Conservation (phyloP, 2,888 invertebrate genomes). For the Sphaerophoria taeniata region DNA sequence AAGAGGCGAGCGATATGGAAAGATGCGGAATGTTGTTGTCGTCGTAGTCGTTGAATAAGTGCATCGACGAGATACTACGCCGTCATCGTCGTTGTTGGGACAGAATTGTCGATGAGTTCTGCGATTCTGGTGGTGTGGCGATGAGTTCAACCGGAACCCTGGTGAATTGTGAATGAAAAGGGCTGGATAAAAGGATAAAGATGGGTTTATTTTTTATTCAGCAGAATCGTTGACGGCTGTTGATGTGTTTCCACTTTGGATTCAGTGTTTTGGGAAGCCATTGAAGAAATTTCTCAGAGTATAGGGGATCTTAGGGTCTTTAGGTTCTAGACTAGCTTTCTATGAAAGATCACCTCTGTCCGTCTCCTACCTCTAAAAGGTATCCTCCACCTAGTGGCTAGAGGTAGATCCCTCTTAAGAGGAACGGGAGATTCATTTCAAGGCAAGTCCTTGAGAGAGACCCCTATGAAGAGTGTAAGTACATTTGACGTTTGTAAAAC, state of each 20-base stretch:
- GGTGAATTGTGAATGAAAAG: slow-evolving; percentile 37
- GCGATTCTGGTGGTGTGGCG: slow-evolving; percentile 9
- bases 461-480: too few species aligned
- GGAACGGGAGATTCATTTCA: too few species aligned
- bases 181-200: slow-evolving; percentile 32
- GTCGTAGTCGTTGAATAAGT: slow-evolving; percentile 55
- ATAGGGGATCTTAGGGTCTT: too few species aligned
- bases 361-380: too few species aligned
- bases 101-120: slow-evolving; percentile 52
- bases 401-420: too few species aligned
- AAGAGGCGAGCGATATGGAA: slow-evolving; percentile 6
- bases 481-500: too few species aligned
- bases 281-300: neutral
- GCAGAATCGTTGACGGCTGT: neutral
- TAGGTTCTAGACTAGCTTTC: too few species aligned
- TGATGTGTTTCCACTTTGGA: neutral
- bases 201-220: slow-evolving; percentile 15
- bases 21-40: slow-evolving; percentile 60
- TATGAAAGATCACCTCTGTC: too few species aligned
- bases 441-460: too few species aligned
- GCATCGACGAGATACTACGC: slow-evolving; percentile 54
- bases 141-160: slow-evolving; percentile 31
- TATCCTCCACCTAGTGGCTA: too few species aligned
- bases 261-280: slow-evolving; percentile 1
- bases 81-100: slow-evolving; percentile 16